Evolutionary conservation across 2,113 vertebrate genomes (phyloP).

Genomic region (Oxyura jamaicensis): DNA sequence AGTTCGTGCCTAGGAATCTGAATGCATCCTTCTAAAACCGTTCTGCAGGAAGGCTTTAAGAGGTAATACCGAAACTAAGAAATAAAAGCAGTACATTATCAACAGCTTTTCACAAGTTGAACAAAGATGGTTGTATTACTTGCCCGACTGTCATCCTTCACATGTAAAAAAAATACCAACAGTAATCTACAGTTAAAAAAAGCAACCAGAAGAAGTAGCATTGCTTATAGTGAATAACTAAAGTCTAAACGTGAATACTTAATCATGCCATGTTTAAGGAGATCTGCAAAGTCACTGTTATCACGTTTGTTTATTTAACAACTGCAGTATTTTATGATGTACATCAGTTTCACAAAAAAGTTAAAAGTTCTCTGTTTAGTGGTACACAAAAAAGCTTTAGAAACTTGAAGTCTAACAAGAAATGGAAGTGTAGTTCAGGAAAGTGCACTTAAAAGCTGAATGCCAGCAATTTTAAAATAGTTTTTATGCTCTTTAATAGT

Average conservation of each 20-base stretch:
- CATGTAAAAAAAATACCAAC: not conserved
- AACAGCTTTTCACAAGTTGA: slow-evolving; percentile 46
- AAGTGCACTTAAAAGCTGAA: slow-evolving; percentile 86
- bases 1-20: not conserved
- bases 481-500: slow-evolving; percentile 50
- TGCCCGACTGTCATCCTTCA: not conserved
- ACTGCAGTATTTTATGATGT: slow-evolving; percentile 49
- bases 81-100: not conserved
- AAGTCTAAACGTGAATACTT: not conserved
- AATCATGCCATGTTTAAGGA: not conserved
- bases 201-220: not conserved
- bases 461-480: slow-evolving; percentile 75
- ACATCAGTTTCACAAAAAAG: slow-evolving; percentile 69
- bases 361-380: slow-evolving; percentile 76
- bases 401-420: slow-evolving; percentile 80
- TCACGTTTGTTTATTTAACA: slow-evolving; percentile 69
- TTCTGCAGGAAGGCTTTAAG: not conserved
- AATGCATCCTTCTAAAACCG: accelerated
- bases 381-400: slow-evolving; percentile 78
- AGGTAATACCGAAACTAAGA: not conserved
- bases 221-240: not conserved
- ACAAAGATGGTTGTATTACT: not conserved
- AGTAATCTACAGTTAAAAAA: not conserved
- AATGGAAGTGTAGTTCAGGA: slow-evolving; percentile 77
- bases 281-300: slow-evolving; percentile 48